phyloP scores from a whole-genome alignment of 2,797 vertebrate species.

The Tokudaia tokunoshimensis region DNA sequence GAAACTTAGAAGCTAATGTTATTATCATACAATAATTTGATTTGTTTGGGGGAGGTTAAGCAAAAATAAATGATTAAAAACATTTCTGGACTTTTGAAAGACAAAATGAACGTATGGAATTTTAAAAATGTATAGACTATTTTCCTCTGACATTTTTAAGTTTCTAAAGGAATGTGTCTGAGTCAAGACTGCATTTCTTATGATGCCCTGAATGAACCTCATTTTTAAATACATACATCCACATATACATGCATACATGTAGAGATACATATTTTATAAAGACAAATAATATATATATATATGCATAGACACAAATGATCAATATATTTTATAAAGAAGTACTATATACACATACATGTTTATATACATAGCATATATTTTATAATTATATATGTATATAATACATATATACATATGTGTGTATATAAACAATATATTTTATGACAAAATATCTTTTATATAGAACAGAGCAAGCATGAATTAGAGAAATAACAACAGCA shows the following conservation, averaged over 20 bases:
- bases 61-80: conserved; percentile 67
- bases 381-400: not conserved
- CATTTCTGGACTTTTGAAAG: conserved; percentile 45
- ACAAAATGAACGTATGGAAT: not conserved
- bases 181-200: conserved; percentile 34
- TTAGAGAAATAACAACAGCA: conserved; percentile 46
- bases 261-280: not conserved
- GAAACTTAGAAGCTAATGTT: conserved; percentile 37
- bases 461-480: conserved; percentile 32
- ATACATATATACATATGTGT: not conserved
- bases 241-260: not conserved
- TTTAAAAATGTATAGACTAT: conserved; percentile 43
- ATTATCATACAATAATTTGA: conserved; percentile 59
- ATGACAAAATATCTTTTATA: not conserved
- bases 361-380: not conserved
- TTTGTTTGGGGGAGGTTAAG: conserved; percentile 40
- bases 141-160: conserved; percentile 41
- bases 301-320: not conserved
- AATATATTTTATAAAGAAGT: not conserved
- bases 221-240: not conserved
- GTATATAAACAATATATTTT: not conserved
- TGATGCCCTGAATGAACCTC: conserved; percentile 8
- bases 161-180: conserved; percentile 34
- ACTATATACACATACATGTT: not conserved
- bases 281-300: conserved; percentile 4